Evolutionary conservation across 1,140 invertebrate species (phyloP).

Genomic region (Pseudomyrmex cubaensis): DNA sequence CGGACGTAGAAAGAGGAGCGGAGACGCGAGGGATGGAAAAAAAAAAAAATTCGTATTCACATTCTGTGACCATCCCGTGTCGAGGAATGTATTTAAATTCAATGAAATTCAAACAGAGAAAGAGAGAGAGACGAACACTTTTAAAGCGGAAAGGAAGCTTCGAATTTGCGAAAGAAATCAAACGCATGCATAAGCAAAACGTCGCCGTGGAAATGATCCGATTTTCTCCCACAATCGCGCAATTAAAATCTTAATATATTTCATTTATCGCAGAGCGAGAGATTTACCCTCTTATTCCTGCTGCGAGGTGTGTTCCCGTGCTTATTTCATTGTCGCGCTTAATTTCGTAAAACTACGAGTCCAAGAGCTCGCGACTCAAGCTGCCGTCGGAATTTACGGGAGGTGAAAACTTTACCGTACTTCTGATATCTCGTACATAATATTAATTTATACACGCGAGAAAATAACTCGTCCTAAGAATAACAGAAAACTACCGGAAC

Average conservation of each 20-base stretch:
- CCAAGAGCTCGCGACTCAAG: background rate
- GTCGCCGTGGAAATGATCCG: background rate
- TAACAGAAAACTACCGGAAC: background rate
- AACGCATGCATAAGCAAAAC: slow-evolving; percentile 50
- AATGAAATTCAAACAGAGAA: slow-evolving; percentile 44
- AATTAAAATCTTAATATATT: slow-evolving; percentile 44
- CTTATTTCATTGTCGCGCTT: slow-evolving; percentile 34
- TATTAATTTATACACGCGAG: slow-evolving; percentile 4
- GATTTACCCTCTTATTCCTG: background rate
- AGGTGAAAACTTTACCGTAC: background rate
- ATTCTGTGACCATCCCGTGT: slow-evolving; percentile 28
- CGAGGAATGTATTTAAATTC: slow-evolving; percentile 54
- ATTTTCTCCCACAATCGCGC: slow-evolving; percentile 28
- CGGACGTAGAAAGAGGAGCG: background rate
- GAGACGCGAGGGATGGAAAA: background rate
- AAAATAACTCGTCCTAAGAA: background rate
- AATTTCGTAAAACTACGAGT: slow-evolving; percentile 31
- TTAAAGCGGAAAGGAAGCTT: slow-evolving; percentile 19
- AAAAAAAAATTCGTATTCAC: slow-evolving; percentile 50
- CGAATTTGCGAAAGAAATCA: slow-evolving; percentile 40
- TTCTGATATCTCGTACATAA: slow-evolving; percentile 13
- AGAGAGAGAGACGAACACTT: background rate
- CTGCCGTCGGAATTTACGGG: slow-evolving; percentile 14
- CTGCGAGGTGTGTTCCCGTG: background rate
- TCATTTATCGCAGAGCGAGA: background rate